Evolutionary conservation across 2,888 invertebrate genomes (phyloP), one percentile per base, ranked within the genome.

Genomic region (Halictus ligatus): DNA sequence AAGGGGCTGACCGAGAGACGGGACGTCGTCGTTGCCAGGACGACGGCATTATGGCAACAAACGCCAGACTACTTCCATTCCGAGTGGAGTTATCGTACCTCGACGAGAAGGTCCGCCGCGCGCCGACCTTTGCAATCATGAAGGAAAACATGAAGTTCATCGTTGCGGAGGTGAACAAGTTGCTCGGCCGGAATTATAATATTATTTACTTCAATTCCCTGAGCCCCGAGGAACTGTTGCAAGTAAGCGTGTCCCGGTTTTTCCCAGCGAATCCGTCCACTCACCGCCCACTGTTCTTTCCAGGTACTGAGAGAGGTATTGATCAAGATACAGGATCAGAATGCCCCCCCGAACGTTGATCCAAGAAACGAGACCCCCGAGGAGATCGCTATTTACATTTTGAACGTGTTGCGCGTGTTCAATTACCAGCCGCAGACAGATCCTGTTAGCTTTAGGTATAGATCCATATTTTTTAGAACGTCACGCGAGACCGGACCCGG

Each of bases 171-270:
- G 94, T 98, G 86, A 98, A 98, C 94, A 96, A 97, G 91, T 96
- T 96, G 74, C 96, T 98, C 91, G 96, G 96, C 78, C 97, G 97
- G 91, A 97, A 96, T 92, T 98, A 97, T 92, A 98, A 98, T 93
- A 95, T 98, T 85, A 98, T 98, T 92, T 97, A 98, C 90, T 98
- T 98, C 95, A 98, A 98, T 95, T 97, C 98, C 8, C 95, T 98
- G 84, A 97, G 97, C 85, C 96, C 97, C 73, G 97, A 97, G 87
- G 97, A 97, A 92, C 95, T 98, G 83, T 95, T 98, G 35, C 98
- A 98, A 96, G 96, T 98, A 89, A 88, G 85, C 46, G 21, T 46
- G 8, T 6, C 15, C 25, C 15, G 29, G 15, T 64, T 29, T 29
- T 35, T 35, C 35, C 35, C 35, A 35, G 21, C 35, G 40, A 69